Percentiles rank a stretch among this genome's conserved stretches.
Evolutionary conservation across 2,113 vertebrate species (phyloP).

Genomic region (Laterallus jamaicensis): DNA sequence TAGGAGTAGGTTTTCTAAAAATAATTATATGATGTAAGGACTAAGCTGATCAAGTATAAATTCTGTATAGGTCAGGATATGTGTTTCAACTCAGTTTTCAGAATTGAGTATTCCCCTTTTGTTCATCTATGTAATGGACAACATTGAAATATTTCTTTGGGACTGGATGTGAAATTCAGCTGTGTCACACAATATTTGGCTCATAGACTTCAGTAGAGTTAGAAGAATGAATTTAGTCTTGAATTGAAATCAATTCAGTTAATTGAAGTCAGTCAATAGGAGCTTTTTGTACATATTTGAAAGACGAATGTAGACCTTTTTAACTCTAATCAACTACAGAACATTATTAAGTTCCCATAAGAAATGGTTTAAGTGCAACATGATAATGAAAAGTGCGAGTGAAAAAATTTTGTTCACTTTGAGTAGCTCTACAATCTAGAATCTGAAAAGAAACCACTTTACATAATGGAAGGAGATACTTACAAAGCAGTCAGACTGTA

Average conservation of each 20-base stretch:
- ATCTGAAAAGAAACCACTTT: constrained; percentile 65
- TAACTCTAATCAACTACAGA: constrained; percentile 50
- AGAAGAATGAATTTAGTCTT: constrained; percentile 46
- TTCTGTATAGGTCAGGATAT: neutral
- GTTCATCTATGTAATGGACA: neutral
- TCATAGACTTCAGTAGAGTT: constrained; percentile 14
- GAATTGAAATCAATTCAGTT: constrained; percentile 53
- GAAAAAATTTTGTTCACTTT: constrained; percentile 56
- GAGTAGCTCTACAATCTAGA: constrained; percentile 59
- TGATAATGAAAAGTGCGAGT: constrained; percentile 52
- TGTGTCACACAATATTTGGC: constrained; percentile 39
- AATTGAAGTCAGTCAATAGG: constrained; percentile 53
- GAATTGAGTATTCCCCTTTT: neutral
- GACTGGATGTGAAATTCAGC: constrained; percentile 20
- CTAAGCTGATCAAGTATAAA: neutral
- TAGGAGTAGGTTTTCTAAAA: neutral
- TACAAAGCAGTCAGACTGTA: constrained; percentile 49
- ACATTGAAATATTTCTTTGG: neutral
- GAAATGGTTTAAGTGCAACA: constrained; percentile 62
- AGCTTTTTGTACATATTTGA: constrained; percentile 38
- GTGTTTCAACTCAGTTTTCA: neutral
- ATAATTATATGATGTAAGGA: neutral
- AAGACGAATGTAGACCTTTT: constrained; percentile 42
- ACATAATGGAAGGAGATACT: constrained; percentile 57
- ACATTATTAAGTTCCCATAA: constrained; percentile 58